These are phyloP conservation scores for Colius striatus DNA, from an alignment of 2,113 vertebrate genomes.

Conservation along the genomic window DNA sequence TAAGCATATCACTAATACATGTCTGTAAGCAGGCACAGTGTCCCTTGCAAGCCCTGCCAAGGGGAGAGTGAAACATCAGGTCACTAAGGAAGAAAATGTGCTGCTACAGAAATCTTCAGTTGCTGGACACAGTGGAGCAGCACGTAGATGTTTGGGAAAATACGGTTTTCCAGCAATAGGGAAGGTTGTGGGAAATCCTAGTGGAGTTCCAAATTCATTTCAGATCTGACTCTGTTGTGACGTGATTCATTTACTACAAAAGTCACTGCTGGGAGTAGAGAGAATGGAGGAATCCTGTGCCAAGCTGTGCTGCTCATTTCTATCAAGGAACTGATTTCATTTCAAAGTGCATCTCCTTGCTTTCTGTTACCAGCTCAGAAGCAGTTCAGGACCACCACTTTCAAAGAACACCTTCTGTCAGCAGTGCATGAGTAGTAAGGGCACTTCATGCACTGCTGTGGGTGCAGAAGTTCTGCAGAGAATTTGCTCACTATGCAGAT, in stretches of 20 bases:
- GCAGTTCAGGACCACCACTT: background rate
- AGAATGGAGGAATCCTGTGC: background rate
- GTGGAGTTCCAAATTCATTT: background rate
- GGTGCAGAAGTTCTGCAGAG: background rate
- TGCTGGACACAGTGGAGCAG: background rate
- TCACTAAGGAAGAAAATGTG: background rate
- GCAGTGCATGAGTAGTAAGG: background rate
- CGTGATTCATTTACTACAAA: background rate
- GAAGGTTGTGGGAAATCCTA: background rate
- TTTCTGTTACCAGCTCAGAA: background rate
- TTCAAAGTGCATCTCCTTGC: background rate
- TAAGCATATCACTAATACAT: background rate
- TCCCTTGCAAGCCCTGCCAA: background rate
- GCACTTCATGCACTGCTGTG: background rate
- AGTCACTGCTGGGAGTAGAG: background rate
- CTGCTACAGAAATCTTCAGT: background rate
- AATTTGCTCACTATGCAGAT: background rate
- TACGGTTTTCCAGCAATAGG: background rate
- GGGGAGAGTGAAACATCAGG: background rate
- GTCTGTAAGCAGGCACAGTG: background rate
- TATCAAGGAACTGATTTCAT: background rate
- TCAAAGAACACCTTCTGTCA: background rate
- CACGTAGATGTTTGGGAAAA: constrained; percentile 12
- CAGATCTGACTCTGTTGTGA: background rate
- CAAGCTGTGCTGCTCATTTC: background rate